Base-by-base conservation (phyloP, 37 sponge, comb jelly and placozoan species). In the Cliona cf. orientalis region DNA sequence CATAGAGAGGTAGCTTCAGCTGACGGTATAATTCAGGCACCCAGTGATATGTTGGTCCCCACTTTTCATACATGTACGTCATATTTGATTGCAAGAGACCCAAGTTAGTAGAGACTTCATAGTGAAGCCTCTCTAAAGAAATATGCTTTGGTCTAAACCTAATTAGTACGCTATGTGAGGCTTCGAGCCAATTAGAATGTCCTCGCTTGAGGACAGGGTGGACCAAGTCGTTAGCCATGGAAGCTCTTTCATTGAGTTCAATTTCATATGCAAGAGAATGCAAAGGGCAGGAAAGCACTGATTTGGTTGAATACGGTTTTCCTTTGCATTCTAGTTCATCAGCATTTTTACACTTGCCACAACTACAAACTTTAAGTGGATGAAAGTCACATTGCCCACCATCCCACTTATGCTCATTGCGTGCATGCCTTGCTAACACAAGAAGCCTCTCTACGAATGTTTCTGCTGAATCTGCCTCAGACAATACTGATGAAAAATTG, bases 31-130 rank as follows among this genome's bases (percentile, higher is more conserved):
- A 3, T 22, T 81, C 72, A 3, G 57, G 44, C 6, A 81, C 9
- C 82, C 82, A 81, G 62, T 81, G 82, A 23, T 81, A 81, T 1
- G 32, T n/a, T n/a, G 46, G 1, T 19, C 82, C 82, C 22, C 55
- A 1, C 39, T 70, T 70, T 9, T 21, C 26, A 7, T 37, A 7
- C 42, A 81, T 39, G 44, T 40, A 81, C 9, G 71, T 81, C 72
- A 81, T 5, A 31, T 70, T 70, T 22, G 69, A 4, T 55, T 81
- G 82, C 3, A 69, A 25, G 2, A 81, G 44, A 5, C 41, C 82
- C 57, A 81, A 6, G 44, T 81, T 70, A 6, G 82, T 81, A 33
- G 72, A 70, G 3, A 69, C 60, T 6, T 68, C 17, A n/a, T 69
- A 69, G 69, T 80, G 81, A 7, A 80, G 58, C 7, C 81, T 33